Evolutionary conservation across 2,797 vertebrate genomes (phyloP), one percentile per base, ranked within the genome.

Genomic region (Micropoecilia bifurca): DNA sequence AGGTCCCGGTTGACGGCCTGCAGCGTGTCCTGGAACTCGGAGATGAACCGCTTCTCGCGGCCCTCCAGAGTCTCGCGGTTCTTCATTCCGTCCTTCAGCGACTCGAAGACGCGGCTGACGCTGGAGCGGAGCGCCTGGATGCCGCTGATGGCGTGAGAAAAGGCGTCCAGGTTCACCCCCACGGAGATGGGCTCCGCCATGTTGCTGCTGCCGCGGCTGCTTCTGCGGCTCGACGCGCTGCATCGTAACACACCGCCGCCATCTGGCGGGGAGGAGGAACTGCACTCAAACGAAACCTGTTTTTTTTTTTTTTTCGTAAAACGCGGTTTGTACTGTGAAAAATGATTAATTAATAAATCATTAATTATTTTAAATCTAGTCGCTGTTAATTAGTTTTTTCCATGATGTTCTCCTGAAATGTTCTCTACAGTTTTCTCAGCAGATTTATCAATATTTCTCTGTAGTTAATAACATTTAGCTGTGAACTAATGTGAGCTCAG

Each of bases 111-210:
- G 61, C 98, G 92, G 46, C 96, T 99, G 63, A 99, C 98, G 90
- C 98, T 99, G 74, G 97, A 99, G 12, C 98, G 96, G n/a, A 99
- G 95, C 4, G 97, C 98, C 93, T 99, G 98, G 71, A 99, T 98
- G 8, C 97, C 97, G 81, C 91, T 96, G 68, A 99, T 99, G 3
- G 98, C 98, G 83, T 99, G 98, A 18, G 97, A 96, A 59, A 99
- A 99, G 3, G 98, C 98, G 90, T 99, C 98, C 90, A 99, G 93
- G 83, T 99, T 99, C 81, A 99, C 97, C 0, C 98, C 98, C 4
- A 98, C 96, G 12, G 95, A 97, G 85, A 98, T 89, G 78, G 93
- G 94, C 20, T 99, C 98, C 95, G 97, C 97, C 98, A 99, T 99
- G 20, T 88, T 90, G 50, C 36, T 69, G 63, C 36, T 39, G 33